Evolutionary conservation across 2,888 invertebrate genomes (phyloP), one percentile per base, ranked within the genome.

Genomic region (Zaprionus lineosus): DNA sequence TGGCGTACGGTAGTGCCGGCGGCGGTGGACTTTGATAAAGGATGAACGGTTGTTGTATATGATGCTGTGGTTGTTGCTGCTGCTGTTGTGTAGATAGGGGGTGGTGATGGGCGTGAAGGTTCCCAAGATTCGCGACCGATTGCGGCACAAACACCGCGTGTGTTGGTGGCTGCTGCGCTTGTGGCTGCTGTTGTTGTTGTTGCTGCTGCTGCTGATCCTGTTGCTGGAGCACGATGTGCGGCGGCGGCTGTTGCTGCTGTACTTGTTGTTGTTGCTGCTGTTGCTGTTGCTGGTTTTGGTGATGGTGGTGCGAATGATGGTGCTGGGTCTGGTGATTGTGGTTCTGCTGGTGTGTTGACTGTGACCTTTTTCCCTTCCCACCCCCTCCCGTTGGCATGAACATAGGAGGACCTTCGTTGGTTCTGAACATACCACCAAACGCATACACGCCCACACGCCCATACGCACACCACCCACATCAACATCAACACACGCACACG

Each of bases 301-400:
- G 61, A 16, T 67, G 65, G 14, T 70, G 68, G 44, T 73, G 65
- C 28, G 57, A 44, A 67, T 47, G 74, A 29, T 85, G 86, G 24
- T 84, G 81, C 59, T 82, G 86, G 51, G 62, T 48, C 53, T 84
- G 86, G 41, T 76, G 82, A 60, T 83, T 86, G 68, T 84, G 86
- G 62, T 82, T 84, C 53, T 84, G 86, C 63, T 86, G 86, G 55
- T 88, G 87, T 65, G 74, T 77, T 56, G 81, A 73, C 58, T 78
- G 78, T 83, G 53, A 71, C 59, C 84, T 84, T 56, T 77, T 86
- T 87, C 88, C 88, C 88, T 88, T 88, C 88, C 88, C 88, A 88
- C 88, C 88, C 86, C 88, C 88, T 87, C 86, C 88, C 86, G 88
- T 67, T 84, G 84, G 86, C 57, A 83, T 77, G 85, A 78, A 88